phyloP scores from a whole-genome alignment of 2,888 invertebrate species.

The Melanostoma scalare region DNA sequence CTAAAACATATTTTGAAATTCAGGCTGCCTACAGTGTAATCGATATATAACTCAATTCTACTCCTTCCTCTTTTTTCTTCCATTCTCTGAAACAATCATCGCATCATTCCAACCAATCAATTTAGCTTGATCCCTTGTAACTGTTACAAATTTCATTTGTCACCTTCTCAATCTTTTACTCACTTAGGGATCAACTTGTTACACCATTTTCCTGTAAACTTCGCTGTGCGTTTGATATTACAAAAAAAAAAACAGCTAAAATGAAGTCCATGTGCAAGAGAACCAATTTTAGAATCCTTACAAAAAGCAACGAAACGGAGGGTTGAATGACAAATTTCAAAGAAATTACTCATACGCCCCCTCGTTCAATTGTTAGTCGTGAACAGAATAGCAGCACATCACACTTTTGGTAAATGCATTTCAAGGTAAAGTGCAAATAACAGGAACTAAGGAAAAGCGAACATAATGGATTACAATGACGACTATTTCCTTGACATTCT shows the following conservation, averaged over 20 bases:
- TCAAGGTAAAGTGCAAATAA: slow-evolving; percentile 51
- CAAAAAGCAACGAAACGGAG: slow-evolving; percentile 31
- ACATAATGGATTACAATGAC: slow-evolving; percentile 23
- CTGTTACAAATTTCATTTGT: slow-evolving; percentile 62
- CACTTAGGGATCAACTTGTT: slow-evolving; percentile 55
- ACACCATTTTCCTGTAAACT: slow-evolving; percentile 54
- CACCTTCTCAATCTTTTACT: slow-evolving; percentile 58
- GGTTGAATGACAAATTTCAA: slow-evolving; percentile 52
- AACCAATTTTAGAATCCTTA: slow-evolving; percentile 65
- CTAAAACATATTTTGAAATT: too few relatives aligned
- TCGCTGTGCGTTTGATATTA: not conserved
- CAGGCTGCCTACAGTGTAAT: too few relatives aligned
- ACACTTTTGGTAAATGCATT: slow-evolving; percentile 21
- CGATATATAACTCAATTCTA: too few relatives aligned
- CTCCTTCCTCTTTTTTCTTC: not conserved
- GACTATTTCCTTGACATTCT: slow-evolving; percentile 52
- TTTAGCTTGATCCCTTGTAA: slow-evolving; percentile 43
- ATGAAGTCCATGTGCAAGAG: slow-evolving; percentile 5
- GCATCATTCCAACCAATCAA: slow-evolving; percentile 33
- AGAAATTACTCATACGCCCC: slow-evolving; percentile 54
- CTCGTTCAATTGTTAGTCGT: too few relatives aligned
- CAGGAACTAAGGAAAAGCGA: slow-evolving; percentile 35
- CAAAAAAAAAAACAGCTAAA: not conserved
- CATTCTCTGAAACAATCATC: slow-evolving; percentile 10
- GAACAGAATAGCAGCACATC: not conserved